Base-by-base conservation (phyloP, 2,888 invertebrate genomes). In the Spilarctia lutea region DNA sequence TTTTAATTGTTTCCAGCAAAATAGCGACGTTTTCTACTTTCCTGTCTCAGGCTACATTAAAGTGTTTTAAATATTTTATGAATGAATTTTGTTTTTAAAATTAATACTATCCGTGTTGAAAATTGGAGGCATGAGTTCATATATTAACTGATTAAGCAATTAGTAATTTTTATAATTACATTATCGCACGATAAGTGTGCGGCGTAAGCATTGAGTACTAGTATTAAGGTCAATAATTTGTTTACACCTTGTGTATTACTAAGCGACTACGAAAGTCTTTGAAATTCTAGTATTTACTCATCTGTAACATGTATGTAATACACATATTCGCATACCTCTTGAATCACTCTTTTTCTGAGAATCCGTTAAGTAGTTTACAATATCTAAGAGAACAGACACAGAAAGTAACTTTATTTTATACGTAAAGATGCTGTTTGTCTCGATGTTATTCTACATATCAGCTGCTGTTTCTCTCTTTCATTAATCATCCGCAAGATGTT, bases 401-500 rank as follows among this genome's bases (percentile, higher is more conserved):
- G 39, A 7, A 39, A 39, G 8, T 8, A 0, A 39, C 39, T 39
- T 39, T 39, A 39, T 39, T 39, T 39, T 39, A 39, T 39, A 39
- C 39, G 39, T 39, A 39, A 39, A 39, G 39, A 39, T 39, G 39
- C 11, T 39, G n/a, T 11, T 39, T 39, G n/a, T n/a, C n/a, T 56
- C 10, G 27, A 24, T 63, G 71, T 79, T 77, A 80, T 73, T 72
- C 68, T 74, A 71, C 71, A 73, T 74, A 79, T 91, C 89, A 91
- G 90, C 91, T 89, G 4, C 18, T 30, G 18, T 79, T 85, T 83
- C 85, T 86, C 83, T 79, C 81, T 79, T 82, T 77, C 87, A 90
- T 91, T 89, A 90, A 91, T 92, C 89, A 90, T 90, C 82, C 81
- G 52, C 72, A 66, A 79, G 81, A 84, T 76, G 73, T 76, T 75